Conservation (phyloP, 1,140 invertebrate species). For the Cydia amplana region DNA sequence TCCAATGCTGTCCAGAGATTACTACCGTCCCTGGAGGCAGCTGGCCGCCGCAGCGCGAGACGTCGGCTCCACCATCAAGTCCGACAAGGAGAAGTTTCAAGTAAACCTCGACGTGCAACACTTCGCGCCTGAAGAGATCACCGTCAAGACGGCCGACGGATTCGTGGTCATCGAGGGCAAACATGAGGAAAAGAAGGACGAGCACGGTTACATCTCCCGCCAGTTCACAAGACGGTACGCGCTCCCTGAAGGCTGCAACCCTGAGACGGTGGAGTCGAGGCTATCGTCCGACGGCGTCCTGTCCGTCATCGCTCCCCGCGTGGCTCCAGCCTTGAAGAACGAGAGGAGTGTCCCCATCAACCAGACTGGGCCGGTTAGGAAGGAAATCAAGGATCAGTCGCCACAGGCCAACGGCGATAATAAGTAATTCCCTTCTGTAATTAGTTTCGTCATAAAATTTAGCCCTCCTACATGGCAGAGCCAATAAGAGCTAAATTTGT, state of each 20-base stretch:
- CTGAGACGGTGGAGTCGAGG: constrained; percentile 83
- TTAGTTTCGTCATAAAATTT: neutral
- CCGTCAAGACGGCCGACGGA: constrained; percentile 88
- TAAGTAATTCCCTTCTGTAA: constrained; percentile 32
- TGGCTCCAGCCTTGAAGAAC: constrained; percentile 72
- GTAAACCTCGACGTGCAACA: constrained; percentile 91
- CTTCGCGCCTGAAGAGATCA: constrained; percentile 90
- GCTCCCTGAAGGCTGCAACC: constrained; percentile 85
- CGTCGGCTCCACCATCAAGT: constrained; percentile 85
- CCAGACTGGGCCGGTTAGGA: constrained; percentile 81
- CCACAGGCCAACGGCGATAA: constrained; percentile 45
- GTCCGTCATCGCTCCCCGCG: constrained; percentile 83
- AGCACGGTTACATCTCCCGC: constrained; percentile 86
- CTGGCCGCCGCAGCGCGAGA: constrained; percentile 81
- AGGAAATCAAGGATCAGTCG: constrained; percentile 63
- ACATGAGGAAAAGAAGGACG: constrained; percentile 88
- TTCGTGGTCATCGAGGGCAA: constrained; percentile 85
- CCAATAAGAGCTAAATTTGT: neutral
- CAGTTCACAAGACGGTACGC: constrained; percentile 86
- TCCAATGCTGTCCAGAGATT: constrained; percentile 74
- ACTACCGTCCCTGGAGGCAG: constrained; percentile 85
- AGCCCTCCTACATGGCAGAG: neutral
- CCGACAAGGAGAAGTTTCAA: constrained; percentile 81
- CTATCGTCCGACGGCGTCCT: constrained; percentile 88
- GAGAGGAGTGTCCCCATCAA: constrained; percentile 83